Conservation (phyloP, 2,888 invertebrate species). For the Pyralis farinalis region DNA sequence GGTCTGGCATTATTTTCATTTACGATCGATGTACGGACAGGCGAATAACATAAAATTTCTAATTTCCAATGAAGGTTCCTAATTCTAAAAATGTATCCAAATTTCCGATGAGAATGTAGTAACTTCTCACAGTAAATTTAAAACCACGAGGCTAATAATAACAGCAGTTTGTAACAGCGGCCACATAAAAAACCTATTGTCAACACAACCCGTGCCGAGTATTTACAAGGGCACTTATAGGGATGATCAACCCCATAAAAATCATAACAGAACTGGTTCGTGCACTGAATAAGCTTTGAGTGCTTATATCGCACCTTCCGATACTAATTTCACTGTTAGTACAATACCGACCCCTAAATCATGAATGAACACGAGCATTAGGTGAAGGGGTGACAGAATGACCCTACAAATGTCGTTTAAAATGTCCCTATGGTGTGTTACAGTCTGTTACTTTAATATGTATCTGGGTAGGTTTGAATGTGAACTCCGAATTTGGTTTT, state of each 20-base stretch:
- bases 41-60: too few species aligned
- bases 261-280: conserved; percentile 56
- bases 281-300: conserved; percentile 60
- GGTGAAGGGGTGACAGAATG: conserved; percentile 58
- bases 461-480: conserved; percentile 17
- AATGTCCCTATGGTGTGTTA: conserved; percentile 30
- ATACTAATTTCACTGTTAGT: conserved; percentile 70
- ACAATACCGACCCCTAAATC: conserved; percentile 63
- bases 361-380: conserved; percentile 67
- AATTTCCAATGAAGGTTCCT: too few species aligned
- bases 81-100: too few species aligned
- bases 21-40: too few species aligned
- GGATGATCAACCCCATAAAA: conserved; percentile 50
- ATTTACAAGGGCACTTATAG: conserved; percentile 43
- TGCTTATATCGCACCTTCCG: conserved; percentile 70
- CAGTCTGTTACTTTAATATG: conserved; percentile 7
- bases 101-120: too few species aligned
- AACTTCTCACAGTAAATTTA: neutral
- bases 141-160: neutral
- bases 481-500: neutral
- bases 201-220: conserved; percentile 37
- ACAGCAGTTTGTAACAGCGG: neutral
- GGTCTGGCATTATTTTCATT: too few species aligned
- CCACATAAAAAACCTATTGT: conserved; percentile 21
- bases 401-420: conserved; percentile 50